These are phyloP conservation scores for Atta texana DNA, from an alignment of 1,140 invertebrate genomes.

Conservation along the genomic window DNA sequence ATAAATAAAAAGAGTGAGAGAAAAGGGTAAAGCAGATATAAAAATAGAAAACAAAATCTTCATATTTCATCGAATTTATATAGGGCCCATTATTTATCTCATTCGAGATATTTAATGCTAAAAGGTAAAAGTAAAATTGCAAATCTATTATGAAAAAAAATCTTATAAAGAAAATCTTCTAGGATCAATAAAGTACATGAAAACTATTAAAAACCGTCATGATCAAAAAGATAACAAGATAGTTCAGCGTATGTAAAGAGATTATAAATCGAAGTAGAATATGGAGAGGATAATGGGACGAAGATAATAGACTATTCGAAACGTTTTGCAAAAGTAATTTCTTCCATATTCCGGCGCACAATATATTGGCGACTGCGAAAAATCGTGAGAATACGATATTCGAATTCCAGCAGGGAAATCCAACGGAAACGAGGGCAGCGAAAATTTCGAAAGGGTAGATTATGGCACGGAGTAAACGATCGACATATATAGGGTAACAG, in stretches of 20 bases:
- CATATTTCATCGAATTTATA: not conserved
- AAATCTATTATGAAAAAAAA: not conserved
- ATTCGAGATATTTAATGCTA: not conserved
- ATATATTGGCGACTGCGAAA: conserved; percentile 24
- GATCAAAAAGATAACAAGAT: not conserved
- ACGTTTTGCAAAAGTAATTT: conserved; percentile 29
- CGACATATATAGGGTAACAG: conserved; percentile 64
- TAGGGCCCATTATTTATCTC: not conserved
- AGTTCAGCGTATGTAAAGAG: not conserved
- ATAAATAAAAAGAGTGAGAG: not conserved
- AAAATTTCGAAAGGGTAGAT: conserved; percentile 65
- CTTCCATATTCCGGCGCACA: conserved; percentile 1
- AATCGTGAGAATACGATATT: conserved; percentile 29
- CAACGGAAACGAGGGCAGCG: conserved; percentile 52
- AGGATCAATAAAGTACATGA: not conserved
- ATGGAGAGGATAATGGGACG: not conserved
- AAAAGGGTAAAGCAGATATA: not conserved
- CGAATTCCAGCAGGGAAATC: conserved; percentile 24
- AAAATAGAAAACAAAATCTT: not conserved
- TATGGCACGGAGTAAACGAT: conserved; percentile 63
- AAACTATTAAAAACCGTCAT: not conserved
- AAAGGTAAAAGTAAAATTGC: not conserved
- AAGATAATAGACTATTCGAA: not conserved
- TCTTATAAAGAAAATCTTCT: not conserved
- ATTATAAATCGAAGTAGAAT: conserved; percentile 1